A percentile compares a stretch with the other conserved stretches of the same genome.
Evolutionary conservation across 2,797 vertebrate genomes (phyloP).

Genomic region (Esox masquinongy): DNA sequence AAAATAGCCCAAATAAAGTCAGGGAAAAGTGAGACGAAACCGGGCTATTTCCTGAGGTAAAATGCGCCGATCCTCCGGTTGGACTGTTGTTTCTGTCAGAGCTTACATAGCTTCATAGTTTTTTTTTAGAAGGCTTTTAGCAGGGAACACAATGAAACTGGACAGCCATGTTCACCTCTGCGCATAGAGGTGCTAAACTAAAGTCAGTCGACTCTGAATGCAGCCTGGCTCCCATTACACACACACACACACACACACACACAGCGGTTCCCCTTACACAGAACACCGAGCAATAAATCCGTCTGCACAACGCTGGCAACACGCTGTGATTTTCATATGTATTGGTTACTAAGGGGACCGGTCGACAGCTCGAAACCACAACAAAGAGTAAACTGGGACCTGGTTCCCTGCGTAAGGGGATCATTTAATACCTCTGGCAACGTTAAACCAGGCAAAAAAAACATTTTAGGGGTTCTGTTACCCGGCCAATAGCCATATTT

Average conservation of each 20-base stretch:
- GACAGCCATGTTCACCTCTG: conserved; percentile 53
- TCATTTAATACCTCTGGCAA: conserved; percentile 29
- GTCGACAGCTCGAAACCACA: conserved; percentile 52
- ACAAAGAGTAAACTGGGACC: conserved; percentile 55
- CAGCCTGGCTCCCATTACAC: conserved; percentile 64
- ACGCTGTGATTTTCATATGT: conserved; percentile 67
- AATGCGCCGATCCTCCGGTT: conserved; percentile 48
- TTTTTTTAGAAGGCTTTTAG: conserved; percentile 49
- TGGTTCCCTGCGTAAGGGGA: conserved; percentile 48
- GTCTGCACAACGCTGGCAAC: conserved; percentile 58
- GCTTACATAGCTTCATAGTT: conserved; percentile 33
- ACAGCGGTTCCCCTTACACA: conserved; percentile 64
- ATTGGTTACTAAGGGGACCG: conserved; percentile 64
- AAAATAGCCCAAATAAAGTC: conserved; percentile 79
- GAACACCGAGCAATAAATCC: conserved; percentile 64
- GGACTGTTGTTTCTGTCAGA: conserved; percentile 59
- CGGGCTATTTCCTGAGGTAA: conserved; percentile 66
- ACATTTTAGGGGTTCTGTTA: conserved; percentile 23
- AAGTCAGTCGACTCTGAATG: conserved; percentile 53
- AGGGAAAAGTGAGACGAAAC: conserved; percentile 67
- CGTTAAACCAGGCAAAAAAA: conserved; percentile 28
- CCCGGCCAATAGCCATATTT: conserved; percentile 30
- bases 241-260: conserved; percentile 19
- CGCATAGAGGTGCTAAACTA: conserved; percentile 59
- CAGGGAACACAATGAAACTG: conserved; percentile 57